A percentile compares a stretch with the other conserved stretches of the same genome.
These are phyloP conservation scores for Caenorhabditis angaria DNA, from an alignment of 2,888 invertebrate genomes.

Conservation along the genomic window DNA sequence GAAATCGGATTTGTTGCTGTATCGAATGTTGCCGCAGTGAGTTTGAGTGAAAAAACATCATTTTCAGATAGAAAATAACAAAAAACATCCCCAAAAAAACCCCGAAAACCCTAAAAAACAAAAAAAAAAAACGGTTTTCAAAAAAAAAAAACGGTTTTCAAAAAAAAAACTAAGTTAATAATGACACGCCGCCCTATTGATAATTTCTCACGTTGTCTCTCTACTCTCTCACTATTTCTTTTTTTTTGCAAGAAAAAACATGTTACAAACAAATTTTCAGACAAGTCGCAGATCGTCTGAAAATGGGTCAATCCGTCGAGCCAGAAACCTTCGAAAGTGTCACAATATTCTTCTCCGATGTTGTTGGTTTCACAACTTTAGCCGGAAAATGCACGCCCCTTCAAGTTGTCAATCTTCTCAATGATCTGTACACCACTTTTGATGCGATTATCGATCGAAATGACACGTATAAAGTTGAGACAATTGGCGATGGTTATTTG, in stretches of 20 bases:
- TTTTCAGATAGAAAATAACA: too few species aligned
- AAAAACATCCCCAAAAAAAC: too few species aligned
- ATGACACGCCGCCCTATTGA: too few species aligned
- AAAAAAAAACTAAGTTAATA: too few species aligned
- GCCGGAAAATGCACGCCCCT: constrained; percentile 64
- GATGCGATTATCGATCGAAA: constrained; percentile 68
- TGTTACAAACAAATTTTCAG: constrained; percentile 33
- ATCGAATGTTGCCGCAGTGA: constrained; percentile 66
- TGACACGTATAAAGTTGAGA: constrained; percentile 69
- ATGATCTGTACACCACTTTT: constrained; percentile 68
- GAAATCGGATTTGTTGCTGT: constrained; percentile 62
- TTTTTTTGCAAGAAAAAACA: not conserved
- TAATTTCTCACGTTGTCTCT: too few species aligned
- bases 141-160: too few species aligned
- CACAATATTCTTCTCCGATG: constrained; percentile 67
- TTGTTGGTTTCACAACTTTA: constrained; percentile 63
- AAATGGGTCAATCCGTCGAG: constrained; percentile 64
- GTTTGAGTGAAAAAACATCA: constrained; percentile 6
- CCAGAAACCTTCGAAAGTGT: constrained; percentile 65
- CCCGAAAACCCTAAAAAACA: too few species aligned
- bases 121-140: too few species aligned
- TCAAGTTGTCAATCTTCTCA: constrained; percentile 69
- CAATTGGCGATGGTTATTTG: constrained; percentile 56
- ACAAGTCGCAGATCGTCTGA: constrained; percentile 68
- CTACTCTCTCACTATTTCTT: too few species aligned